Conservation (phyloP, 2,113 vertebrate species). For the Etia nguti region DNA sequence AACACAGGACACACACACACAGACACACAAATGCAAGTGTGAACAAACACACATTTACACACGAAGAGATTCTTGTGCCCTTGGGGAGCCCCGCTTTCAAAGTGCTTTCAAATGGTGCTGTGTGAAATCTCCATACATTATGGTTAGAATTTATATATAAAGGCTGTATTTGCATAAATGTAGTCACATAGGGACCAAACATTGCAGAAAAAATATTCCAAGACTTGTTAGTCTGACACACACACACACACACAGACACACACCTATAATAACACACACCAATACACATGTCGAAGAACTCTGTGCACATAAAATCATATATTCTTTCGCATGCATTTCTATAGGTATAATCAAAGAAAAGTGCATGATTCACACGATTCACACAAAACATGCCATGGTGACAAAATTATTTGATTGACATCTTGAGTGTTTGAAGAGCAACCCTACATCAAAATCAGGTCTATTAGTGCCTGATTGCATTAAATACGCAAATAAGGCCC, state of each 20-base stretch:
- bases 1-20: conserved; percentile 51
- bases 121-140: conserved; percentile 67
- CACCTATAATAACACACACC: not conserved
- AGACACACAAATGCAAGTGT: conserved; percentile 25
- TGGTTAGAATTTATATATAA: conserved; percentile 63
- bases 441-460: conserved; percentile 36
- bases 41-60: conserved; percentile 59
- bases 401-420: conserved; percentile 1
- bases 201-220: conserved; percentile 42
- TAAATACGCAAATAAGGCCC: conserved; percentile 53
- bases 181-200: conserved; percentile 48
- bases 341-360: not conserved
- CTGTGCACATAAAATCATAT: not conserved
- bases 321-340: not conserved
- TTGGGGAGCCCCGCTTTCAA: conserved; percentile 61
- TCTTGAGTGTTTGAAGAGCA: not conserved
- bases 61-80: conserved; percentile 46
- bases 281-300: not conserved
- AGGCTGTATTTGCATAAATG: conserved; percentile 61
- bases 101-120: conserved; percentile 61
- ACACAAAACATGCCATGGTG: not conserved
- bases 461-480: conserved; percentile 58
- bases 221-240: conserved; percentile 13
- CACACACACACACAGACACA: not conserved
- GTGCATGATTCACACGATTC: not conserved